Evolutionary conservation across 1,140 invertebrate genomes (phyloP), one percentile per base, ranked within the genome.

Genomic region (Aphelinus certus): DNA sequence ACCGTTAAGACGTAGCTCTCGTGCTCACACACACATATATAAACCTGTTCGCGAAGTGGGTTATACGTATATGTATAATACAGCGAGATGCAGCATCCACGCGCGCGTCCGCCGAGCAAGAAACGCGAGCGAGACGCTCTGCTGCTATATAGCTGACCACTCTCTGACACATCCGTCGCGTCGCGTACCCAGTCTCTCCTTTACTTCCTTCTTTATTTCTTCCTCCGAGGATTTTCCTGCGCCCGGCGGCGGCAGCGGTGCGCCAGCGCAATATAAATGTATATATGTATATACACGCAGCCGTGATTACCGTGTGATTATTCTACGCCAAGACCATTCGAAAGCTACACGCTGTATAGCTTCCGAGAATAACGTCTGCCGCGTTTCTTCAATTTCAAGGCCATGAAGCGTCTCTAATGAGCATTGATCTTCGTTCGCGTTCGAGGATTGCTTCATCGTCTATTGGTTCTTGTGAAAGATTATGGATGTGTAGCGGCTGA

Each of bases 41-140:
- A 85, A 87, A 86, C 86, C 86, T 86, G 86, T 87, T 87, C 79
- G 80, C 77, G 60, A 86, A 86, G 86, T 86, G 81, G 84, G 85
- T 85, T 87, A 86, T 26, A 26, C 26, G 26, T 26, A 26, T 26
- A 26, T 26, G 26, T 26, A 26, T 26, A 26, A 26, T 26, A 26
- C 26, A 26, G 26, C 26, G 82, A 76, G 75, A 81, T 82, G 76
- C 78, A 73, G 76, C 73, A 67, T 74, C 76, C 76, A 69, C 67
- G 65, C 65, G 61, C 63, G 77, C 73, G 71, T 60, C 75, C 55
- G 73, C 26, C 26, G 26, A 26, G 26, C 26, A 26, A 26, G 26
- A 26, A 26, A 26, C 26, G 26, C 26, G 26, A 26, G 26, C 26
- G 26, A 26, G 26, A 26, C 26, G 26, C 26, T 26, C 26, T 26